Base-by-base conservation (phyloP, 2,797 vertebrate genomes). In the Notolabrus celidotus region DNA sequence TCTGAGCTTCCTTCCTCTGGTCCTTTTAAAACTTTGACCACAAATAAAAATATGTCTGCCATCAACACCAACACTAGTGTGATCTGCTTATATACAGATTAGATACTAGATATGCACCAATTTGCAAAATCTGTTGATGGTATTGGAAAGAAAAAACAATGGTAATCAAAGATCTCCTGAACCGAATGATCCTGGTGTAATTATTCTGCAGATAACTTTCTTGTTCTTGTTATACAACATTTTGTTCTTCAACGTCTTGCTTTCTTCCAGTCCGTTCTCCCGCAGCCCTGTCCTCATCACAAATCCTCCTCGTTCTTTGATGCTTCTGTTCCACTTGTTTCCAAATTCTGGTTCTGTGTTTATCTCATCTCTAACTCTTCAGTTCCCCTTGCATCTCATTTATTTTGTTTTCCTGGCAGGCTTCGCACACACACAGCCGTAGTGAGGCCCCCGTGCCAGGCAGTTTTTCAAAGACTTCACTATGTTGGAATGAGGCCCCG, bases 401-500 rank as follows among this genome's bases (percentile, higher is more conserved):
- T 74, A 81, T 89, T 82, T 74, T 86, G 61, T 81, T 84, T 83
- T 86, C 43, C 79, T 90, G 82, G 83, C 79, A 62, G 79, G 55
- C 64, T 46, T 67, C 69, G n/a, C n/a, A 23, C 52, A 57, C 62
- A 84, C 70, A 71, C 77, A 73, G 76, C 77, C 65, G 65, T 71
- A 71, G 75, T 53, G 64, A 83, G 77, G 71, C 79, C 69, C 74
- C 69, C 10, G 59, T 88, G 89, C 86, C 88, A 89, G 77, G 74
- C 87, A 70, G 54, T 23, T 85, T 92, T 92, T 93, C 92, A 94
- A 94, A 92, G 91, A 85, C 86, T 83, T 82, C 88, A 85, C 85
- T 93, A 86, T 92, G 84, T 84, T 89, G 85, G 85, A 90, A 86
- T 76, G 81, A 70, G 88, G 85, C 88, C 83, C 76, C 76, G 47